Conservation (phyloP, 2,797 vertebrate species). For the Rhinogobio ventralis region DNA sequence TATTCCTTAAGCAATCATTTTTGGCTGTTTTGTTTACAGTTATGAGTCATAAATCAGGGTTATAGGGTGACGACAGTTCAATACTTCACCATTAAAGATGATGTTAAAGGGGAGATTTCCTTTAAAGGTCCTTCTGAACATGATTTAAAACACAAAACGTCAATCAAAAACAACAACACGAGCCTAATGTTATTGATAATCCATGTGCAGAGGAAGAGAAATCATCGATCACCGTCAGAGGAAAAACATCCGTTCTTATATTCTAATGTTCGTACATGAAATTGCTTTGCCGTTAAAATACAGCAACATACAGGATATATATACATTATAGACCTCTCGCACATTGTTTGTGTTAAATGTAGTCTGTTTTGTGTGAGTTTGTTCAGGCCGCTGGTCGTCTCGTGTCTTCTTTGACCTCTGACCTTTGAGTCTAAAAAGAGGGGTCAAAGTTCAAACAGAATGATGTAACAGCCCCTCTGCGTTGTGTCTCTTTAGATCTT, state of each 20-base stretch:
- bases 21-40: slow-evolving; percentile 56
- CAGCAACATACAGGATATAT: not conserved
- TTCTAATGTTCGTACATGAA: slow-evolving; percentile 1
- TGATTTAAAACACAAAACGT: slow-evolving; percentile 60
- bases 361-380: not conserved
- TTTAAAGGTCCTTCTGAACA: slow-evolving; percentile 41
- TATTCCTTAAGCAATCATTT: slow-evolving; percentile 35
- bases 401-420: slow-evolving; percentile 60
- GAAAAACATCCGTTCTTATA: slow-evolving; percentile 27
- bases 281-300: not conserved
- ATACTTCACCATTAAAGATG: slow-evolving; percentile 57
- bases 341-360: not conserved
- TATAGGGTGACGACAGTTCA: slow-evolving; percentile 50
- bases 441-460: slow-evolving; percentile 52
- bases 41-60: slow-evolving; percentile 57
- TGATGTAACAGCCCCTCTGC: slow-evolving; percentile 31
- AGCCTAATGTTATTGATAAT: slow-evolving; percentile 56
- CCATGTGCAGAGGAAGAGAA: slow-evolving; percentile 49
- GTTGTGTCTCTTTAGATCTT: not conserved
- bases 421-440: slow-evolving; percentile 37
- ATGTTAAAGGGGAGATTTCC: slow-evolving; percentile 31
- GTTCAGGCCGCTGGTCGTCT: not conserved
- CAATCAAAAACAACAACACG: slow-evolving; percentile 51
- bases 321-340: not conserved
- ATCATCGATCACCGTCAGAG: slow-evolving; percentile 51